Evolutionary conservation across 2,888 invertebrate genomes (phyloP).

Genomic region (Leptopterna dolabrata): DNA sequence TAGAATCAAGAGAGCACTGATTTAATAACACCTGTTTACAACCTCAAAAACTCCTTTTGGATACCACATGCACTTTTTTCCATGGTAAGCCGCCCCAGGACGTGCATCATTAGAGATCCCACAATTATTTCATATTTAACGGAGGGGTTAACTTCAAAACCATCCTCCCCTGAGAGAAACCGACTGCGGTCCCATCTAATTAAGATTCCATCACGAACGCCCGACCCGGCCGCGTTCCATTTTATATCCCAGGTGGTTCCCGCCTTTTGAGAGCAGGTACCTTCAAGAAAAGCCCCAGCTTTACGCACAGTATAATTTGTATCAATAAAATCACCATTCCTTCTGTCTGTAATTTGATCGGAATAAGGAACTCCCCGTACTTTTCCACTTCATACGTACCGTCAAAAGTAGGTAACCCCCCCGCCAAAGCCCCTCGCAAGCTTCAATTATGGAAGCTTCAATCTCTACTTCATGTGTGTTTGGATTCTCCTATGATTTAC

Average conservation of each 20-base stretch:
- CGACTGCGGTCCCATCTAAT: constrained; percentile 4
- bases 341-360: too few relatives aligned
- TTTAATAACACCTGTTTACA: neutral
- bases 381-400: too few relatives aligned
- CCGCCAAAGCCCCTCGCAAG: too few relatives aligned
- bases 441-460: too few relatives aligned
- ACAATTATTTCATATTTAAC: neutral
- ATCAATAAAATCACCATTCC: too few relatives aligned
- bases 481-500: too few relatives aligned
- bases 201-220: constrained; percentile 31
- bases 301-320: too few relatives aligned
- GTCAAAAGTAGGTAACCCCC: too few relatives aligned
- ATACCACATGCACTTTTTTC: neutral
- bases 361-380: too few relatives aligned
- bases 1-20: neutral
- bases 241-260: constrained; percentile 26
- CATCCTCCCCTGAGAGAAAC: neutral
- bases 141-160: neutral
- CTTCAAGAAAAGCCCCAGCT: neutral
- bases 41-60: neutral
- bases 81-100: neutral
- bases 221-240: neutral
- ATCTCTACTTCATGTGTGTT: too few relatives aligned
- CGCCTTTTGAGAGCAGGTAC: neutral
- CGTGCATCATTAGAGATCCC: neutral